Conservation (phyloP, 2,888 invertebrate genomes). For the Flexamia atlantica region DNA sequence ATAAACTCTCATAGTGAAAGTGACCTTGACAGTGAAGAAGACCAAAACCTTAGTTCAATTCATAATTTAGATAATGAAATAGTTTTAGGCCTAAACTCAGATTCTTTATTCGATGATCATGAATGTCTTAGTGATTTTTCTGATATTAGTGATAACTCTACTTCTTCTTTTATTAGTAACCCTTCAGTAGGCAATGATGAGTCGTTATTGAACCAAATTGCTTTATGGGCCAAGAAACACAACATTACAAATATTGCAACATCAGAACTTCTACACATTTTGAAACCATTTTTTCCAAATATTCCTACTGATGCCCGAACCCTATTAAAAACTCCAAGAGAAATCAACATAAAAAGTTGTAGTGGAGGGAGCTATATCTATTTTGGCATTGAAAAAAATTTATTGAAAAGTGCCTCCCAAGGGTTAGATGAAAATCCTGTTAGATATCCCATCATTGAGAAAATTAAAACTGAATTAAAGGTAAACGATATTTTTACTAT, state of each 20-base stretch:
- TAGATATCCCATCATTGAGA: conserved; percentile 15
- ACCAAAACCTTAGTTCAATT: conserved; percentile 4
- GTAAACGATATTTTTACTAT: conserved; percentile 1
- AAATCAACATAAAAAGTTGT: background rate
- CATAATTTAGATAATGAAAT: background rate
- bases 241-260: conserved; percentile 4
- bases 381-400: conserved; percentile 11
- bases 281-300: background rate
- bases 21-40: background rate
- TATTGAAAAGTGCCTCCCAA: background rate
- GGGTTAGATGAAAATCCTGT: conserved; percentile 12
- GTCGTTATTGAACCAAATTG: background rate
- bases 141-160: conserved; percentile 7
- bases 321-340: conserved; percentile 11
- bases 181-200: background rate
- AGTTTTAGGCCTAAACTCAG: background rate
- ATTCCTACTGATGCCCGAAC: conserved; percentile 16
- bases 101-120: background rate
- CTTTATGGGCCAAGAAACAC: conserved; percentile 11
- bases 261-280: background rate
- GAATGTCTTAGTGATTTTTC: conserved; percentile 17
- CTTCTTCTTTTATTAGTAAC: background rate
- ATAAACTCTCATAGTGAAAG: too few species aligned
- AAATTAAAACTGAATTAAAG: conserved; percentile 22
- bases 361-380: background rate